These are phyloP conservation scores for Norana najaformis DNA, from an alignment of 2,888 invertebrate genomes.

Conservation along the genomic window DNA sequence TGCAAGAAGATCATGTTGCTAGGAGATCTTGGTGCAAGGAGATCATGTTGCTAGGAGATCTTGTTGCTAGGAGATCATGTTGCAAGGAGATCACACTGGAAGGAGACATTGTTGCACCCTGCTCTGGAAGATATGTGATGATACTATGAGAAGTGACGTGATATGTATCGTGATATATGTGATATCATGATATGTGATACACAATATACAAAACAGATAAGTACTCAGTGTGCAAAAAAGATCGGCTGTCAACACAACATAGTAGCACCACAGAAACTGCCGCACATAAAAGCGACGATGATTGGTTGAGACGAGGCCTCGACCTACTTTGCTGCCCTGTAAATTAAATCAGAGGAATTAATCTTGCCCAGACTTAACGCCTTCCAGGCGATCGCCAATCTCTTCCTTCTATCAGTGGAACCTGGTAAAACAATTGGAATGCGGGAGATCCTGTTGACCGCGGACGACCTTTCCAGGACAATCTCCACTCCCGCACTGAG, in stretches of 20 bases:
- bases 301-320: neutral
- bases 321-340: constrained; percentile 13
- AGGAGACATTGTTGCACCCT: too few relatives aligned
- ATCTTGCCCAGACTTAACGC: neutral
- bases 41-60: too few relatives aligned
- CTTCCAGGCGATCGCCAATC: too few relatives aligned
- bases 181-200: too few relatives aligned
- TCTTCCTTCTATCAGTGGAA: too few relatives aligned
- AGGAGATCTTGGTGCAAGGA: too few relatives aligned
- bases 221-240: neutral
- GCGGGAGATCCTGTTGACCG: neutral
- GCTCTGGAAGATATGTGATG: too few relatives aligned
- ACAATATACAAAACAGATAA: neutral
- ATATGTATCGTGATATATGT: too few relatives aligned
- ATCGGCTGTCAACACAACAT: too few relatives aligned
- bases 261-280: neutral
- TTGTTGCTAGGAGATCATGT: too few relatives aligned
- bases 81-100: too few relatives aligned
- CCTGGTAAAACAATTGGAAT: neutral
- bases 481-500: neutral
- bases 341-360: constrained; percentile 6
- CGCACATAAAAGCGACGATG: neutral
- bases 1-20: too few relatives aligned
- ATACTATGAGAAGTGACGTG: neutral
- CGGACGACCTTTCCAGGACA: neutral